Conservation (phyloP, 1,140 invertebrate species). For the Pachypeltis micranthus region DNA sequence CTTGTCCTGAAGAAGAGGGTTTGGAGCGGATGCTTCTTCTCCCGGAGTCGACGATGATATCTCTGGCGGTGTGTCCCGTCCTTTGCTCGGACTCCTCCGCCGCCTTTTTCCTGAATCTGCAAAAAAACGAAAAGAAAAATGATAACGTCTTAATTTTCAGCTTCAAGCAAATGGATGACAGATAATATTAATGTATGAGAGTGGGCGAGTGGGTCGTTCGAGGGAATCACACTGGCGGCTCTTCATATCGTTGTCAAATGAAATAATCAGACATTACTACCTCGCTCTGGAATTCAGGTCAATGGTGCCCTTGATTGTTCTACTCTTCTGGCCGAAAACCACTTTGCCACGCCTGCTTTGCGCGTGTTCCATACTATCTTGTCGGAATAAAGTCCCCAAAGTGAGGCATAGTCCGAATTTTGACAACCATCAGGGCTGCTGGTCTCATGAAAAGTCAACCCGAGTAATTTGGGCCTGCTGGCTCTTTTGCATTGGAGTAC, state of each 20-base stretch:
- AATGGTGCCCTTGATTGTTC: neutral
- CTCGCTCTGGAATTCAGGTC: neutral
- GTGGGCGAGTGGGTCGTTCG: too few relatives aligned
- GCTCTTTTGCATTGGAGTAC: too few relatives aligned
- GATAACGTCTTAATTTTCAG: neutral
- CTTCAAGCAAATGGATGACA: neutral
- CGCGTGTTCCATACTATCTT: too few relatives aligned
- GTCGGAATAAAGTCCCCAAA: too few relatives aligned
- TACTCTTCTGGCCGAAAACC: too few relatives aligned
- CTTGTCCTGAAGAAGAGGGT: slow-evolving; percentile 26
- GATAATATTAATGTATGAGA: too few relatives aligned
- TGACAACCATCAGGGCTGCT: too few relatives aligned
- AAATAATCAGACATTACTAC: neutral
- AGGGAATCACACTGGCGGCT: too few relatives aligned
- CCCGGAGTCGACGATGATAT: slow-evolving; percentile 25
- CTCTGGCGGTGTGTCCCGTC: slow-evolving; percentile 23
- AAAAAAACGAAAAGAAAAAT: neutral
- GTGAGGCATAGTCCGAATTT: too few relatives aligned
- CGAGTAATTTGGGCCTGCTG: too few relatives aligned
- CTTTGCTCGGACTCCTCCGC: slow-evolving; percentile 8
- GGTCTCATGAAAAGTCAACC: too few relatives aligned
- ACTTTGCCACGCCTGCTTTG: too few relatives aligned
- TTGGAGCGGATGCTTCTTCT: slow-evolving; percentile 7
- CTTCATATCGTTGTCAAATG: neutral
- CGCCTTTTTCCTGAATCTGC: neutral